A percentile compares a stretch with the other conserved stretches of the same genome.
Evolutionary conservation across 1,140 invertebrate species (phyloP).

Genomic region (Lepidostoma basale): DNA sequence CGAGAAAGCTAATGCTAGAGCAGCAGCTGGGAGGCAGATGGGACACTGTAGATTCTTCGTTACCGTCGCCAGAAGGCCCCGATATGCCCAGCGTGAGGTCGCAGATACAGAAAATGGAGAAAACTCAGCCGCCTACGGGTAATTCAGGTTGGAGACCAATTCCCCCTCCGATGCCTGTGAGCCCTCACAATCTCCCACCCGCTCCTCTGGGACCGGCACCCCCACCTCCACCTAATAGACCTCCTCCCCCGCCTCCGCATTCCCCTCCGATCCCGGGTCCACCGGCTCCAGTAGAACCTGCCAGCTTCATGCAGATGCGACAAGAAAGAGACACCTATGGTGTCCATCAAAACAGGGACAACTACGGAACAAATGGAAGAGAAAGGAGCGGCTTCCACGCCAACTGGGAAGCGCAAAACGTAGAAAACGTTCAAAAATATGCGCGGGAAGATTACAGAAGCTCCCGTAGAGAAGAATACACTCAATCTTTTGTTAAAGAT

Average conservation of each 20-base stretch:
- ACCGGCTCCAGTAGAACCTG: slow-evolving; percentile 46
- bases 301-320: slow-evolving; percentile 75
- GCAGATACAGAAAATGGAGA: slow-evolving; percentile 56
- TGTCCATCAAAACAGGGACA: slow-evolving; percentile 65
- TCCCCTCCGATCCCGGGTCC: slow-evolving; percentile 55
- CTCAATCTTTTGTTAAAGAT: slow-evolving; percentile 25
- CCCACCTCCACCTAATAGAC: slow-evolving; percentile 71
- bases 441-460: slow-evolving; percentile 38
- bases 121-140: slow-evolving; percentile 39
- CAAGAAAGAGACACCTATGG: slow-evolving; percentile 71
- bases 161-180: slow-evolving; percentile 70
- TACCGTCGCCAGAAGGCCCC: slow-evolving; percentile 25
- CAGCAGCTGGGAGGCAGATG: slow-evolving; percentile 73
- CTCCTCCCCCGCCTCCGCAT: slow-evolving; percentile 64
- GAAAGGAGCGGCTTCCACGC: slow-evolving; percentile 67
- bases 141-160: slow-evolving; percentile 57
- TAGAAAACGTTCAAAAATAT: slow-evolving; percentile 43
- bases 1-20: slow-evolving; percentile 81
- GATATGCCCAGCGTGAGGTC: slow-evolving; percentile 52
- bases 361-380: slow-evolving; percentile 55
- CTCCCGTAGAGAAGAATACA: slow-evolving; percentile 37
- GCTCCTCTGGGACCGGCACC: slow-evolving; percentile 70
- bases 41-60: slow-evolving; percentile 46
- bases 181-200: slow-evolving; percentile 67
- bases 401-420: slow-evolving; percentile 65